Conservation (phyloP, 2,113 vertebrate genomes). For the Oncorhynchus mykiss region DNA sequence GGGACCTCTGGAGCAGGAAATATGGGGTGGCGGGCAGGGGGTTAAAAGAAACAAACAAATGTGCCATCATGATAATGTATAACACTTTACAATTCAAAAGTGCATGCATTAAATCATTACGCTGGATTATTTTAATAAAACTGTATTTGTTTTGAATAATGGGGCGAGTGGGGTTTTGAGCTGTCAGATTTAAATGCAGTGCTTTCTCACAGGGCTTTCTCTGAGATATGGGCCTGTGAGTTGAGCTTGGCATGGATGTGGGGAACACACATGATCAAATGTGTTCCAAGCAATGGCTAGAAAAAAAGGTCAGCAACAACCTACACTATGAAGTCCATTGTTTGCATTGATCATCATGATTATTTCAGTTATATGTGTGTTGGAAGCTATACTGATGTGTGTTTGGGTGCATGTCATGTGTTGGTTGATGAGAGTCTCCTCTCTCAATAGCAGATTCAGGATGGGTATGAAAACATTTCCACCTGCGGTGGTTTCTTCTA, state of each 20-base stretch:
- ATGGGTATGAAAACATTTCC: neutral
- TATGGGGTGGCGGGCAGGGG: slow-evolving; percentile 15
- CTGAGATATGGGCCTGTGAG: neutral
- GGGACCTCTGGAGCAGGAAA: slow-evolving; percentile 52
- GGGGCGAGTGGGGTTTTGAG: slow-evolving; percentile 11
- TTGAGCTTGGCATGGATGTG: neutral
- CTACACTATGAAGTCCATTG: neutral
- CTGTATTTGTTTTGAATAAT: slow-evolving; percentile 50
- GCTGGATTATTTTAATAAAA: slow-evolving; percentile 52
- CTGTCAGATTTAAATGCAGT: slow-evolving; percentile 25
- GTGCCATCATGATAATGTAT: slow-evolving; percentile 54
- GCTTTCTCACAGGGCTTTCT: neutral
- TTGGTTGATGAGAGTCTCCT: neutral
- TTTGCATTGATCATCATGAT: neutral
- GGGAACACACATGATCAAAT: neutral
- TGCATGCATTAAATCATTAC: slow-evolving; percentile 53
- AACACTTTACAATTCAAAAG: slow-evolving; percentile 58
- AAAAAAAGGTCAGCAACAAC: neutral
- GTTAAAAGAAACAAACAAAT: slow-evolving; percentile 64
- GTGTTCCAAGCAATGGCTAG: neutral
- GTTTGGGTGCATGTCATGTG: neutral
- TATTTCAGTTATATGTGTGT: neutral
- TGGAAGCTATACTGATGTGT: too few species aligned
- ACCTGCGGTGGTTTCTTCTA: neutral
- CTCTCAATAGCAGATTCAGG: neutral